These are phyloP conservation scores for Lontra canadensis DNA, from an alignment of 2,113 vertebrate species.

Conservation along the genomic window DNA sequence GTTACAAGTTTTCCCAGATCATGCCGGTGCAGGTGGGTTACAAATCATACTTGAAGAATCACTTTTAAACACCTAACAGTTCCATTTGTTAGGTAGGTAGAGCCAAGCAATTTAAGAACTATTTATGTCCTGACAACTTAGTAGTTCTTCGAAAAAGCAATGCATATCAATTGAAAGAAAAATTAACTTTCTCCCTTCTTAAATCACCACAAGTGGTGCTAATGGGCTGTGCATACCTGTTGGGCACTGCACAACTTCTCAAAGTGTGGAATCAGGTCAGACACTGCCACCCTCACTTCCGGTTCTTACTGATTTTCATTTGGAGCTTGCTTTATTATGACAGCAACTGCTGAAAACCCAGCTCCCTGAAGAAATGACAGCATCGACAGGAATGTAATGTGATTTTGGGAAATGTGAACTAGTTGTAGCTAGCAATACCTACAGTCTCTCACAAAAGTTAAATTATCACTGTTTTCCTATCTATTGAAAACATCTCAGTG, in stretches of 20 bases:
- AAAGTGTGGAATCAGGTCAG: background rate
- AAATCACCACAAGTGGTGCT: background rate
- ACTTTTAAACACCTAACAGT: background rate
- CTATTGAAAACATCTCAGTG: background rate
- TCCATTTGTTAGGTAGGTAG: background rate
- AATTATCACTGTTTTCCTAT: background rate
- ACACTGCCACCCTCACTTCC: background rate
- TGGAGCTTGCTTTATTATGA: background rate
- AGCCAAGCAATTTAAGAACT: background rate
- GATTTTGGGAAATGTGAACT: background rate
- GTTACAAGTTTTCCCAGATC: background rate
- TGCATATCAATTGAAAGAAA: background rate
- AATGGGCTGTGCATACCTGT: accelerated
- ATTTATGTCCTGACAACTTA: background rate
- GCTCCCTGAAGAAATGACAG: background rate
- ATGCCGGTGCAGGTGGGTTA: background rate
- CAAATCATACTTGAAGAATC: background rate
- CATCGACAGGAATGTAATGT: background rate
- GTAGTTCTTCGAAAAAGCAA: background rate
- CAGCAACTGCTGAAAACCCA: background rate
- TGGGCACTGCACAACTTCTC: background rate
- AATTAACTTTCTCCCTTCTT: background rate
- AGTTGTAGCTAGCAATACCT: background rate
- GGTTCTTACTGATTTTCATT: background rate
- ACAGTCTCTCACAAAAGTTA: background rate